These are phyloP conservation scores for Ctenomys sociabilis DNA, from an alignment of 2,113 vertebrate species.

Conservation along the genomic window DNA sequence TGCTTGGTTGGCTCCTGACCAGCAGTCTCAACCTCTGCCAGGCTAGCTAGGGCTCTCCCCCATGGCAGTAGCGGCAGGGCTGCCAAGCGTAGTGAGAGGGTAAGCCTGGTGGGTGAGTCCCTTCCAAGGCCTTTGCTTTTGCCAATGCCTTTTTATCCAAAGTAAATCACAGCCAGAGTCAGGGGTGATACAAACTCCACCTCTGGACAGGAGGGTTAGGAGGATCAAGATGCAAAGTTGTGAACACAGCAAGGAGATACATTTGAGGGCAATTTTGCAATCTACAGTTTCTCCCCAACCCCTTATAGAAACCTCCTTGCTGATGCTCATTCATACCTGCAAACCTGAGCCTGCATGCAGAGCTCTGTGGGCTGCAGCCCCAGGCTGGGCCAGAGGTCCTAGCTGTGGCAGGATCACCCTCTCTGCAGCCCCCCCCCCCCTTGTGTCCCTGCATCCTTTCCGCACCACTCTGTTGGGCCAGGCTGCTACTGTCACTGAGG, in stretches of 20 bases:
- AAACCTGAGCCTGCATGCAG: not conserved
- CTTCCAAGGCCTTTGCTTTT: not conserved
- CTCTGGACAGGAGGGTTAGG: not conserved
- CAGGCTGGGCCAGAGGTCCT: not conserved
- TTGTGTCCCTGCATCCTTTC: not conserved
- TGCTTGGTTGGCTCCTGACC: not conserved
- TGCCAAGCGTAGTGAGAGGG: not conserved
- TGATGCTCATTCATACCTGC: not conserved
- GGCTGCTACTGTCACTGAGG: rapidly evolving
- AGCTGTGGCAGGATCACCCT: not conserved
- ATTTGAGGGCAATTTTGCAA: not conserved
- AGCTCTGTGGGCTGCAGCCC: not conserved
- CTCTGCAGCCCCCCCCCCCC: not conserved
- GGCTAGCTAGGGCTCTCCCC: not conserved
- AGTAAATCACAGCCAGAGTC: not conserved
- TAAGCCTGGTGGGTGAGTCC: not conserved
- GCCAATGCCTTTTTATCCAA: not conserved
- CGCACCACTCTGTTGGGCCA: not conserved
- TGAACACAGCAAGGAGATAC: not conserved
- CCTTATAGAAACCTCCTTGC: not conserved
- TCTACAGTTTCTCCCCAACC: not conserved
- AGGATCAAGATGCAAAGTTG: not conserved
- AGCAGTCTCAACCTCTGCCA: not conserved
- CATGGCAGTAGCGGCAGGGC: not conserved
- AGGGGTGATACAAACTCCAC: not conserved